Conservation (phyloP, 2,797 vertebrate species). For the Salarias fasciatus region DNA sequence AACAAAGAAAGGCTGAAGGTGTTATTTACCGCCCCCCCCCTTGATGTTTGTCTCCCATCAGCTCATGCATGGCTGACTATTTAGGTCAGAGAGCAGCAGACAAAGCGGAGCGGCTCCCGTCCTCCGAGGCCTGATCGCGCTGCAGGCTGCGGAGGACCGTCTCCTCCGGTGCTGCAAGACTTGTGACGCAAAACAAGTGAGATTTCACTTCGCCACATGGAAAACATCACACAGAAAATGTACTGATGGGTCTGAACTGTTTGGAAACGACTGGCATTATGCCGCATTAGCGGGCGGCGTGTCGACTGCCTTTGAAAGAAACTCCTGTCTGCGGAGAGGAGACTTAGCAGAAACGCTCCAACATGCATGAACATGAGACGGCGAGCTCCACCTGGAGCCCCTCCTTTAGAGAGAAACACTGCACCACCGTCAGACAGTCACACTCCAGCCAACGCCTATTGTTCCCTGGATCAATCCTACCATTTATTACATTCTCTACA, state of each 20-base stretch:
- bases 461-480: conserved; percentile 19
- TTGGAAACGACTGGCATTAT: conserved; percentile 51
- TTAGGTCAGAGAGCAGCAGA: conserved; percentile 79
- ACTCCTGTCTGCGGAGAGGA: conserved; percentile 29
- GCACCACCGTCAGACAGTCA: conserved; percentile 40
- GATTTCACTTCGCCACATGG: background rate
- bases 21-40: conserved; percentile 65
- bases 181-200: background rate
- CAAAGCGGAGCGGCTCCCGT: conserved; percentile 60
- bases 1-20: conserved; percentile 66
- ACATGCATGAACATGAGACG: conserved; percentile 74
- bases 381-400: conserved; percentile 48
- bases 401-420: conserved; percentile 42
- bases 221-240: conserved; percentile 6
- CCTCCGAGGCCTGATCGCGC: conserved; percentile 31
- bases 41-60: conserved; percentile 72
- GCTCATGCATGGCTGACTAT: conserved; percentile 72
- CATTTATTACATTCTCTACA: conserved; percentile 5
- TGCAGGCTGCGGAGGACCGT: background rate
- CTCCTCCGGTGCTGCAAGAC: conserved; percentile 13
- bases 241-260: conserved; percentile 17
- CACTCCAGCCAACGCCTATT: conserved; percentile 39
- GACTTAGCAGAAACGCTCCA: conserved; percentile 60
- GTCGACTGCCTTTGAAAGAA: conserved; percentile 16
- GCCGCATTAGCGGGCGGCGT: conserved; percentile 31